Evolutionary conservation across 2,888 invertebrate species (phyloP), one percentile per base, ranked within the genome.

Genomic region (Xylota sylvarum): DNA sequence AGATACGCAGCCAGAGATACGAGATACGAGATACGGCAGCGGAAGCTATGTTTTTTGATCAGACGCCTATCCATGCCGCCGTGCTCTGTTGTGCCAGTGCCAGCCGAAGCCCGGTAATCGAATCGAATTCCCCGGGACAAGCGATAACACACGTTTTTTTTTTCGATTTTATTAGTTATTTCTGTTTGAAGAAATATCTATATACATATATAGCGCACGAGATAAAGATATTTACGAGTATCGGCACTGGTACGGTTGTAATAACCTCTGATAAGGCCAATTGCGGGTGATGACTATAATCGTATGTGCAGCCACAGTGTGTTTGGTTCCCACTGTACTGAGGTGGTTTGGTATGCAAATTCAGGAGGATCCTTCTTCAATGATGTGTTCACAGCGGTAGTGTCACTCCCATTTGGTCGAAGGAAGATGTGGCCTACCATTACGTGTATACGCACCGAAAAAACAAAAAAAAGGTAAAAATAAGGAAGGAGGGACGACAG

Each of bases 1-100:
- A 70, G 77, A 78, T 69, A 76, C 43, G 64, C 40, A 67, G 46
- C 43, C 43, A 60, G 5, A 77, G 77, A 65, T 78, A 73, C 79
- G 58, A 81, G 76, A 62, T 72, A 73, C n/a, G 48, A 85, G 62
- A 74, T 73, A 84, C 73, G 84, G 70, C 70, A 70, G 80, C 84
- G 70, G 84, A 80, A 85, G 84, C 84, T 80, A 80, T 84, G 72
- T 67, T 83, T 82, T 77, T 83, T 78, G 83, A 83, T 83, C 79
- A 84, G 62, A 69, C 72, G 65, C 19, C 58, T 69, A 70, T 67
- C 58, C 67, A 48, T 40, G 27, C 14, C 35, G 1, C 32, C 4
- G 32, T 32, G 6, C 32, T 32, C 32, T 32, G 32, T n/a, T n/a
- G 37, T 37, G 37, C 37, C 60, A 23, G 10, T 50, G 27, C 12